These are phyloP conservation scores for Metellina segmentata DNA, from an alignment of 2,888 invertebrate genomes.

Conservation along the genomic window DNA sequence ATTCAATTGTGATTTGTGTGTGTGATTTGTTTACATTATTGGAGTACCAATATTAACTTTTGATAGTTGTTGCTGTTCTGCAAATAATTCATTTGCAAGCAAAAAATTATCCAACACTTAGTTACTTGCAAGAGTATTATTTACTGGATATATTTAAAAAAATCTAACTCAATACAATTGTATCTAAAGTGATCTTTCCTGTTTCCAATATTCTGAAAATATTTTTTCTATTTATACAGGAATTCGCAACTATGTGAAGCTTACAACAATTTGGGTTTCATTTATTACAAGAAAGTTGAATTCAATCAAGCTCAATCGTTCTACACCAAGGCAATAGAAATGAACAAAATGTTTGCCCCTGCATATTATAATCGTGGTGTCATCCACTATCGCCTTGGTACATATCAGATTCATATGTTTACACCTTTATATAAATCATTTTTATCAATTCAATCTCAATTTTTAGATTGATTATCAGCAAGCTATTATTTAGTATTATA, in stretches of 20 bases:
- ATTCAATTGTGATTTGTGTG: no score
- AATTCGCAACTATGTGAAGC: slow-evolving; percentile 23
- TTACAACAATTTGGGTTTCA: slow-evolving; percentile 81
- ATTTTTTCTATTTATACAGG: slow-evolving; percentile 35
- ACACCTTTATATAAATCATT: no score
- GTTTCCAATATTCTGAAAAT: background rate
- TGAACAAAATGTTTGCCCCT: slow-evolving; percentile 79
- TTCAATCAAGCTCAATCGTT: slow-evolving; percentile 81
- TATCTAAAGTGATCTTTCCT: background rate
- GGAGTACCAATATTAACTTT: no score
- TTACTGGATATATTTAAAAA: no score
- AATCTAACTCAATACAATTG: no score
- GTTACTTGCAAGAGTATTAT: no score
- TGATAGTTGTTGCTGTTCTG: no score
- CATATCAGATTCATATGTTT: background rate
- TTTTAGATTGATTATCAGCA: background rate
- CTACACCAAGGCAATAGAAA: slow-evolving; percentile 80
- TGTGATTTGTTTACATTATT: no score
- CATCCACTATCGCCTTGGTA: slow-evolving; percentile 81
- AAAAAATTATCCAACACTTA: no score
- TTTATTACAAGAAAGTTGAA: slow-evolving; percentile 81
- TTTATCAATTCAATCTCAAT: background rate
- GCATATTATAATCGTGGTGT: slow-evolving; percentile 81
- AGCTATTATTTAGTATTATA: background rate
- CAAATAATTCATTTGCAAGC: no score